Evolutionary conservation across 2,797 vertebrate genomes (phyloP).

Genomic region (Anguilla anguilla): DNA sequence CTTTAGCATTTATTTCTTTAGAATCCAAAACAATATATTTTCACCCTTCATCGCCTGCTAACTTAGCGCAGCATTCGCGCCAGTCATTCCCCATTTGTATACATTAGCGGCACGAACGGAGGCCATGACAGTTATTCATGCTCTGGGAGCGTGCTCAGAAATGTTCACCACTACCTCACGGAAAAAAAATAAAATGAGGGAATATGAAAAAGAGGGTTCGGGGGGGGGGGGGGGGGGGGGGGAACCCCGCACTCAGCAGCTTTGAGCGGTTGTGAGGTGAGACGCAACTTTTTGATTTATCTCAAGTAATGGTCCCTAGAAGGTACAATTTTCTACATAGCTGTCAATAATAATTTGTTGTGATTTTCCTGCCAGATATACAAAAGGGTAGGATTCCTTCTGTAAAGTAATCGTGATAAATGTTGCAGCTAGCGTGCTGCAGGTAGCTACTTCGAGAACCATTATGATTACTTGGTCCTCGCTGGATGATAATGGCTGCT

Average conservation of each 20-base stretch:
- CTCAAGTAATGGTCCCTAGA: conserved; percentile 89
- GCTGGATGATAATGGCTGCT: conserved; percentile 84
- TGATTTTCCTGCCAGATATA: conserved; percentile 92
- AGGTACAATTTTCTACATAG: conserved; percentile 99
- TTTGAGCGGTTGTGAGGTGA: conserved; percentile 86
- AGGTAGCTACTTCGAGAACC: conserved; percentile 99
- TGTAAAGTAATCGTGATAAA: conserved; percentile 95
- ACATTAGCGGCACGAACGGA: not conserved
- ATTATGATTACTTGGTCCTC: conserved; percentile 85
- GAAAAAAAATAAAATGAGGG: no score
- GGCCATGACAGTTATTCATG: not conserved
- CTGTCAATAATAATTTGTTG: conserved; percentile 99
- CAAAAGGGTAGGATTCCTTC: conserved; percentile 83
- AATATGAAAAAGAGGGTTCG: conserved; percentile 24
- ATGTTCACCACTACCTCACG: not conserved
- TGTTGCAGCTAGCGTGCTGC: conserved; percentile 81
- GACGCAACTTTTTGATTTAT: conserved; percentile 97
- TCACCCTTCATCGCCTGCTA: conserved; percentile 1
- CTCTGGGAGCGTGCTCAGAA: not conserved
- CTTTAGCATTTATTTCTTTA: conserved; percentile 1
- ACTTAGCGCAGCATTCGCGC: not conserved
- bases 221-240: no score
- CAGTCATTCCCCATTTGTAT: conserved; percentile 2
- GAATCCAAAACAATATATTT: conserved; percentile 4
- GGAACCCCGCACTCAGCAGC: conserved; percentile 91